Percentiles rank a stretch among this genome's conserved stretches.
These are phyloP conservation scores for Epinephelus fuscoguttatus DNA, from an alignment of 2,113 vertebrate species.

Conservation along the genomic window DNA sequence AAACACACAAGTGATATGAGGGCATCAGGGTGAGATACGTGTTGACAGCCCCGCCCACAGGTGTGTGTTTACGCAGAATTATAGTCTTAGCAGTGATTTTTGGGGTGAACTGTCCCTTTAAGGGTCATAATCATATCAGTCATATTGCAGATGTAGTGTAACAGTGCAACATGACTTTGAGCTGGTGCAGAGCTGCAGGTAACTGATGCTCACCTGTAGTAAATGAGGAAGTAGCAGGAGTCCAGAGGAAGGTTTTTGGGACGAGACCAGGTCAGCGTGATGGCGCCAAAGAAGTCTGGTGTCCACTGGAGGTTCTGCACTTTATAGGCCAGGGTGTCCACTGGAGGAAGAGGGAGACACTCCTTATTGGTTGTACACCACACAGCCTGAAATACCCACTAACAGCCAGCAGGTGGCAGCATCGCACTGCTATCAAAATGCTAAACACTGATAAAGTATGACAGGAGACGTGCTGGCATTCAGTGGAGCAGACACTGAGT, in stretches of 20 bases:
- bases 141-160: too few species aligned
- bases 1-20: background rate
- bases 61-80: too few species aligned
- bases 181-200: too few species aligned
- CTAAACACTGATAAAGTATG: background rate
- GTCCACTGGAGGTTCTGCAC: conserved; percentile 97
- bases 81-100: too few species aligned
- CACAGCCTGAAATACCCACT: background rate
- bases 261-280: conserved; percentile 93
- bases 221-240: conserved; percentile 91
- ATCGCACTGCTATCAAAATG: background rate
- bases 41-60: too few species aligned
- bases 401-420: conserved; percentile 45
- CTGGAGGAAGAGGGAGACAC: conserved; percentile 68
- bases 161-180: too few species aligned
- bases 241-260: conserved; percentile 92
- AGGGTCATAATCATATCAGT: too few species aligned
- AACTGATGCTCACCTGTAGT: conserved; percentile 88
- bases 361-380: background rate
- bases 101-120: too few species aligned
- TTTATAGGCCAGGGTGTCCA: conserved; percentile 91
- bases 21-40: too few species aligned
- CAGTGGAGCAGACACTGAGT: background rate
- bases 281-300: conserved; percentile 88
- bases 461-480: background rate